These are phyloP conservation scores for Lacanobia oleracea DNA, from an alignment of 2,888 invertebrate genomes.

Conservation along the genomic window DNA sequence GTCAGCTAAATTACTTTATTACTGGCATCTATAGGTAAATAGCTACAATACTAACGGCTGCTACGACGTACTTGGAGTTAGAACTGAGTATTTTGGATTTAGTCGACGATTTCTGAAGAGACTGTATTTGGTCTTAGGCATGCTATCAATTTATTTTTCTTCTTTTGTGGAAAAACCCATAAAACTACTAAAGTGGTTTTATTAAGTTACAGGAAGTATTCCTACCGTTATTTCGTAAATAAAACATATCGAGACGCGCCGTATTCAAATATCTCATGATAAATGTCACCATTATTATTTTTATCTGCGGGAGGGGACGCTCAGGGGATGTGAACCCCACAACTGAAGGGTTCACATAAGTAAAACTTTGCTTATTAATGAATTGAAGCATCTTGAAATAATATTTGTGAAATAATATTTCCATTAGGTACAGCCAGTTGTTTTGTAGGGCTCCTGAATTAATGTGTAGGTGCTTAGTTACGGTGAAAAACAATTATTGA, in stretches of 20 bases:
- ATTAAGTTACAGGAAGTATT: background rate
- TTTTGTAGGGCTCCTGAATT: background rate
- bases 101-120: too few species aligned
- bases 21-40: conserved; percentile 79
- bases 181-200: background rate
- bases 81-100: conserved; percentile 25
- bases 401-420: conserved; percentile 42
- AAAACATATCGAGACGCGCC: conserved; percentile 29
- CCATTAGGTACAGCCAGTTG: background rate
- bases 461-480: background rate
- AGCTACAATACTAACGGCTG: conserved; percentile 70
- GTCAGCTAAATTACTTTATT: conserved; percentile 87
- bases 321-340: conserved; percentile 53
- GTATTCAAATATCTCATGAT: conserved; percentile 53
- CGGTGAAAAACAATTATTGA: background rate
- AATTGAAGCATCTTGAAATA: conserved; percentile 45
- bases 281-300: conserved; percentile 60
- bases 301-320: conserved; percentile 54
- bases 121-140: background rate
- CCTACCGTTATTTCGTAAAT: conserved; percentile 15
- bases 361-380: conserved; percentile 63
- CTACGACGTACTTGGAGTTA: conserved; percentile 33
- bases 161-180: background rate
- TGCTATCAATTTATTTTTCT: background rate
- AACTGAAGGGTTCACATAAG: conserved; percentile 53